A percentile compares a stretch with the other conserved stretches of the same genome.
Evolutionary conservation across 37 sponge, comb jelly and placozoan species (phyloP).

Genomic region (Dysidea cf. avara): DNA sequence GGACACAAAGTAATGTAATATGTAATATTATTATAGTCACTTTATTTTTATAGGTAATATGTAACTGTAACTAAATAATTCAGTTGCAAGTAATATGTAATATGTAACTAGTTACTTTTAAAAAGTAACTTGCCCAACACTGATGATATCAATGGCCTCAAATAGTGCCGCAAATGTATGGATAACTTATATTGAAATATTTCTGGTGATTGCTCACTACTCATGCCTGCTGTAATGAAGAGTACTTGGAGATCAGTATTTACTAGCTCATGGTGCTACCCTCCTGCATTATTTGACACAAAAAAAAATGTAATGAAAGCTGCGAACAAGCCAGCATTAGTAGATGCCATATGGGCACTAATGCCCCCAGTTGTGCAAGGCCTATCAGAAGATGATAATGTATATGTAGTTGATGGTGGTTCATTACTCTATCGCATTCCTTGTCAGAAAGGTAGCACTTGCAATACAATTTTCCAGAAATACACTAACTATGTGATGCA

Average conservation of each 20-base stretch:
- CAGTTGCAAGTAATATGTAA: no score
- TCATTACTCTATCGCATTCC: conserved; percentile 37
- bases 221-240: conserved; percentile 6
- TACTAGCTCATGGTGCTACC: conserved; percentile 30
- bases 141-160: conserved; percentile 10
- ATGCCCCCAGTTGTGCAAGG: no score
- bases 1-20: no score
- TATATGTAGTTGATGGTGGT: conserved; percentile 46
- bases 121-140: no score
- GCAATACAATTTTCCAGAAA: conserved; percentile 15
- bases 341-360: background rate
- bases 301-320: conserved; percentile 13
- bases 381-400: background rate
- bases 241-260: no score
- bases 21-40: no score
- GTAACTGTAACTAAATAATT: no score
- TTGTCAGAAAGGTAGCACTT: conserved; percentile 17
- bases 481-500: conserved; percentile 26
- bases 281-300: conserved; percentile 40
- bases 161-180: background rate
- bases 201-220: conserved; percentile 28
- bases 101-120: no score
- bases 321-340: conserved; percentile 30
- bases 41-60: no score
- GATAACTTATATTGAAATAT: conserved; percentile 12